Base-by-base conservation (phyloP, 1,140 invertebrate genomes). In the Gryllus bimaculatus region DNA sequence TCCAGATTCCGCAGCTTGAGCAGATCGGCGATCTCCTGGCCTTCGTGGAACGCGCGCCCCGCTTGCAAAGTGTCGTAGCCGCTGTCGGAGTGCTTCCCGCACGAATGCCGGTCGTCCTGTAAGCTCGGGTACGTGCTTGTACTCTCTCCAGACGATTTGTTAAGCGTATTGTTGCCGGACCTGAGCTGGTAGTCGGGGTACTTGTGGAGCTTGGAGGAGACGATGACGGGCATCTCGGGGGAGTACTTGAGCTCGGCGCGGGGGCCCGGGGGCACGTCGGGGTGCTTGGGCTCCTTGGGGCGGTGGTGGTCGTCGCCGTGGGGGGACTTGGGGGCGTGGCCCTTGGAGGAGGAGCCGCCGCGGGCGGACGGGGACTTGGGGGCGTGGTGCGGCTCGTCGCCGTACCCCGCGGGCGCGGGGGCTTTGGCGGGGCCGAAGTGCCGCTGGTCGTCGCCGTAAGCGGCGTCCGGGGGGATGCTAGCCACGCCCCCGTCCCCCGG, bases 51-150 rank as follows among this genome's bases (percentile, higher is more conserved):
- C 4, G 21, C 8, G 8, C 66, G 20, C 13, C 73, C 75, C 8
- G 66, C 77, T 82, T 83, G 82, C 54, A 86, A 81, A 20, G 85
- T 86, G 80, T 86, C 85, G 76, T 86, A 86, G 12, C 85, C 85
- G 83, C 85, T 86, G 78, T 86, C 85, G 8, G 83, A 83, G 66
- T 82, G 83, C 79, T 83, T 83, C 76, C 82, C 79, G 39, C 75
- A 76, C 7, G 79, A 77, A 77, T n/a, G 76, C 18, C 48, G 20
- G 13, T 79, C 78, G 18, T 79, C 75, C 18, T 54, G 75, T 39
- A 73, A 12, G 20, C 66, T 73, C 8, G 78, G 48, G n/a, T 47
- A 75, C 18, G 10, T 66, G 8, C 78, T 26, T 26, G 47, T 39
- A 78, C 26, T 78, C 18, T 74, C 66, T 5, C 47, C 74, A 21